Evolutionary conservation across 1,140 invertebrate species (phyloP), one percentile per base, ranked within the genome.

Genomic region (Drosophila pandora): DNA sequence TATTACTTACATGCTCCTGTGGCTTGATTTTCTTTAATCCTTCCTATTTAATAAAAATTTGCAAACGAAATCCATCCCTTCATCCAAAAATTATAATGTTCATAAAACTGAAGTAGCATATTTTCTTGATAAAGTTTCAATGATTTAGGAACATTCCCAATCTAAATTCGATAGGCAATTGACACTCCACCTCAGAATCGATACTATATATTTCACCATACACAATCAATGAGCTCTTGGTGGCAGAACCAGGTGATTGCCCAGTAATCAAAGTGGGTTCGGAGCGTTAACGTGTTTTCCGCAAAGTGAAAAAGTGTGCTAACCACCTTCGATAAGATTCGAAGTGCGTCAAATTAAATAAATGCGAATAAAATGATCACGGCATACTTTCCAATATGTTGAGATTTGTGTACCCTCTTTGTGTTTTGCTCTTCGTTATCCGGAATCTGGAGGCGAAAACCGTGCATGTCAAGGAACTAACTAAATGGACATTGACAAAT

Each of bases 401-500:
- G 0, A 65, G 45, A 62, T 22, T 62, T 2, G 17, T 68, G 7
- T 37, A 54, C 21, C n/a, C 30, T 6, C 45, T 34, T 6, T 54
- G 54, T 49, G n/a, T 70, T 9, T 30, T 76, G 2, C 22, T 63
- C 9, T 25, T 61, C 9, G 13, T 12, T 10, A 23, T 65, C 6
- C 23, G 7, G 1, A 23, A 43, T 28, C 4, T 25, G n/a, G 22
- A 48, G 1, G 78, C 75, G 1, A 82, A 82, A 48, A 32, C 45
- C 23, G 63, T 90, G 9, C 69, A 56, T n/a, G 65, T 76, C 12
- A 59, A 79, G 47, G 90, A 90, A 45, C 50, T 91, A 25, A 74
- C 82, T 47, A 91, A 87, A 7, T 93, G 93, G 93, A 90, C 76
- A 6, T 60, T 85, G 34, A 50, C 65, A 28, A 93, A 92, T 75